Conservation (phyloP, 1,140 invertebrate species). For the Thaumetopoea pityocampa region DNA sequence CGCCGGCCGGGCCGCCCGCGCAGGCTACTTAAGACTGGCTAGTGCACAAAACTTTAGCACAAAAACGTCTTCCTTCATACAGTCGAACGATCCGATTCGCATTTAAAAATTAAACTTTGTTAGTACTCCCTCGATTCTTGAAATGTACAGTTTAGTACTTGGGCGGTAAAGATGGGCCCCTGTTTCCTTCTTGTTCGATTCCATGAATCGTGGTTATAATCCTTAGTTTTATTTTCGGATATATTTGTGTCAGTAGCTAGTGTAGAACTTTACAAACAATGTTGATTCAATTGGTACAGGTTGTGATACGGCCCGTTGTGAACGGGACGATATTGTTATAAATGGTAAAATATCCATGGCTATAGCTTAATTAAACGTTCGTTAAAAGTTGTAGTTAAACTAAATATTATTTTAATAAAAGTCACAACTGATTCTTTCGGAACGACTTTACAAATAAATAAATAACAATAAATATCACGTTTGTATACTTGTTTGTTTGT, state of each 20-base stretch:
- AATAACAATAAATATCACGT: slow-evolving; percentile 61
- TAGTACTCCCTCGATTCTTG: slow-evolving; percentile 65
- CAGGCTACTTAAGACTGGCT: slow-evolving; percentile 32
- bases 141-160: slow-evolving; percentile 67
- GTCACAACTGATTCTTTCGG: slow-evolving; percentile 64
- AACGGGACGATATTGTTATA: slow-evolving; percentile 75
- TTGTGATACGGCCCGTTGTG: slow-evolving; percentile 75
- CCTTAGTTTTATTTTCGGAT: slow-evolving; percentile 72
- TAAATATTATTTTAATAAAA: slow-evolving; percentile 73
- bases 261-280: slow-evolving; percentile 75
- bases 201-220: slow-evolving; percentile 72
- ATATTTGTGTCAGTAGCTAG: slow-evolving; percentile 74
- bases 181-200: slow-evolving; percentile 70
- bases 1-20: slow-evolving; percentile 39
- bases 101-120: slow-evolving; percentile 68
- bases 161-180: slow-evolving; percentile 61
- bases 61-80: slow-evolving; percentile 75
- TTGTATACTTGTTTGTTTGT: slow-evolving; percentile 67
- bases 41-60: slow-evolving; percentile 60
- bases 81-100: slow-evolving; percentile 66
- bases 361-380: slow-evolving; percentile 74
- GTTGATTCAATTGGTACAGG: slow-evolving; percentile 76
- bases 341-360: slow-evolving; percentile 73
- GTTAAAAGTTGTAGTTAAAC: slow-evolving; percentile 73
- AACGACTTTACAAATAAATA: slow-evolving; percentile 68